Evolutionary conservation across 2,888 invertebrate genomes (phyloP), one percentile per base, ranked within the genome.

Genomic region (Sinelater perroti): DNA sequence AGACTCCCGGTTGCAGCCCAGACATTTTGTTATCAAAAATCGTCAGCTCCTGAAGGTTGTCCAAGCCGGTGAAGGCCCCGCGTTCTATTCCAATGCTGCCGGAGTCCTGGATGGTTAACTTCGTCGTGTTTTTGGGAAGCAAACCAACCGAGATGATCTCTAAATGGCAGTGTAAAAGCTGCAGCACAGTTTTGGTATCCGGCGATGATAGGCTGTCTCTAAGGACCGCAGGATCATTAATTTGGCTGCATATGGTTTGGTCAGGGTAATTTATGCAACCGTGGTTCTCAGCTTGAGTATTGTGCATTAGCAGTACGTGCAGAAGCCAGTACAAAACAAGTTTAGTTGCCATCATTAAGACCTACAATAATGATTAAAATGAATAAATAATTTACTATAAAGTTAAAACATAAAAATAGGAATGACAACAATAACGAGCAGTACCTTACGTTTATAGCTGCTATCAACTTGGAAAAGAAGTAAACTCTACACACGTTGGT

Each of bases 71-170:
- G 14, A 58, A 30, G 1, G 58, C 47, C 7, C 58, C 53, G 11
- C 49, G 24, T 36, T 58, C 58, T 1, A 58, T 54, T 2, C 58
- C 58, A 21, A 58, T 20, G 6, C 53, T 49, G 13, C 49, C 49
- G 24, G 53, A 44, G 17, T 53, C 30, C 30, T 58, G 38, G 2
- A 58, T 49, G 1, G 31, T 36, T 11, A 58, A 6, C 11, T 49
- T 17, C 2, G 49, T 58, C 1, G 18, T 14, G 20, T 49, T 54
- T 11, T 44, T 42, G 2, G 58, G 58, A 18, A 58, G 24, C 1
- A 58, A 24, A 8, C 28, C 44, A 1, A 44, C 21, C 16, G 28
- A 13, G 10, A 58, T 40, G 6, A 53, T 30, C n/a, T 44, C 49
- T 1, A 58, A 26, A 10, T 44, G 21, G 14, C 58, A 58, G n/a